Conservation (phyloP, 1,140 invertebrate species). For the Musca domestica region DNA sequence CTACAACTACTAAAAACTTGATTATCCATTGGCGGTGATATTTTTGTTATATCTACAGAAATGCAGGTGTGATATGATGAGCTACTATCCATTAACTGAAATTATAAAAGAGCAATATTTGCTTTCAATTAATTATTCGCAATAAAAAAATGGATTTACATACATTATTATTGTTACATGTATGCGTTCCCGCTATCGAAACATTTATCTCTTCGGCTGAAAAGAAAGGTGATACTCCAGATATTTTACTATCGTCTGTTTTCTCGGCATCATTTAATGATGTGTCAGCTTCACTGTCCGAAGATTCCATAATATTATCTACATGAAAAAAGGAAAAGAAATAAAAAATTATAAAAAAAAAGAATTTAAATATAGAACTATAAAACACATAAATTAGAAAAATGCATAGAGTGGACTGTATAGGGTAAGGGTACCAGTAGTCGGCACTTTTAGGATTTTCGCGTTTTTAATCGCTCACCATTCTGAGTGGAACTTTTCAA, state of each 20-base stretch:
- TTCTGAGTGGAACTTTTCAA: too few species aligned
- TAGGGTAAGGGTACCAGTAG: too few species aligned
- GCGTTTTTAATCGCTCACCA: too few species aligned
- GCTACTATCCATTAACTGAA: slow-evolving; percentile 39
- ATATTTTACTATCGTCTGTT: slow-evolving; percentile 51
- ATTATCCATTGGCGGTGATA: slow-evolving; percentile 36
- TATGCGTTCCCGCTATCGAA: slow-evolving; percentile 32
- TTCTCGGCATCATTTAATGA: slow-evolving; percentile 43
- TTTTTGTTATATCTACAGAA: slow-evolving; percentile 44
- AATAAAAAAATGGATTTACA: neutral
- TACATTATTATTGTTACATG: slow-evolving; percentile 20
- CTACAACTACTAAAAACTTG: too few species aligned
- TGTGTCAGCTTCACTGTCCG: slow-evolving; percentile 49
- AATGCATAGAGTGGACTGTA: too few species aligned
- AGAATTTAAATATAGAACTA: too few species aligned
- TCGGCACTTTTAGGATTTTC: too few species aligned
- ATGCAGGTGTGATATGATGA: slow-evolving; percentile 52
- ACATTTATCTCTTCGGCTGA: slow-evolving; percentile 55
- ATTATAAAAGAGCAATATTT: neutral
- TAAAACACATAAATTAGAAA: too few species aligned
- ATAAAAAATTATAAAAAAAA: neutral
- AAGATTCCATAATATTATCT: slow-evolving; percentile 42
- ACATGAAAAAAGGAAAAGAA: neutral
- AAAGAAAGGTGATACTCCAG: slow-evolving; percentile 56
- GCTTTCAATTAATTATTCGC: neutral